phyloP scores from a whole-genome alignment of 2,888 invertebrate genomes.

The Campoplex capitator region DNA sequence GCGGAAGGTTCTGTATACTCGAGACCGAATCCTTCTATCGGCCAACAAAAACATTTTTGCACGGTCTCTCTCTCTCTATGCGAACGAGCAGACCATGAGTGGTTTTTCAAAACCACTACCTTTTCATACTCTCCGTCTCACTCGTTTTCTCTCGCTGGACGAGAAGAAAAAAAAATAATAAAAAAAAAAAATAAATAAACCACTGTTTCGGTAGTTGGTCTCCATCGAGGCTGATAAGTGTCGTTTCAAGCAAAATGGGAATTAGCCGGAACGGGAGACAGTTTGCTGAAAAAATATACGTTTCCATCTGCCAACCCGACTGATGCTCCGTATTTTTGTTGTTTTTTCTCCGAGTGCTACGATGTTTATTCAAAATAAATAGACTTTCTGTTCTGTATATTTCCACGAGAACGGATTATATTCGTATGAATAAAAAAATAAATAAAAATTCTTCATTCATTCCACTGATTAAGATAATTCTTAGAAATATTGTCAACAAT shows the following conservation, averaged over 20 bases:
- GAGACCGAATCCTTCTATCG: constrained; percentile 52
- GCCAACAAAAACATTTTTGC: constrained; percentile 75
- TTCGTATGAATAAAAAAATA: background rate
- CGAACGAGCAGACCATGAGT: constrained; percentile 22
- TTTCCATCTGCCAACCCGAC: constrained; percentile 22
- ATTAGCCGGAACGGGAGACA: constrained; percentile 53
- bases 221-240: constrained; percentile 52
- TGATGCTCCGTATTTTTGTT: constrained; percentile 20
- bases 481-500: background rate
- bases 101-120: constrained; percentile 52
- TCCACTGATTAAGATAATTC: background rate
- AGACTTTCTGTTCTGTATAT: background rate
- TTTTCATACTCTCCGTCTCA: constrained; percentile 1
- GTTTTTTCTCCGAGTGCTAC: background rate
- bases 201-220: constrained; percentile 63
- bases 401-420: too few relatives aligned
- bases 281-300: constrained; percentile 26
- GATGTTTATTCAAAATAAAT: constrained; percentile 12
- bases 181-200: constrained; percentile 58
- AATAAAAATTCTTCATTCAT: background rate
- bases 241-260: constrained; percentile 46
- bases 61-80: constrained; percentile 77
- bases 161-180: too few relatives aligned
- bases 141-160: constrained; percentile 59
- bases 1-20: constrained; percentile 35